Evolutionary conservation across 2,797 vertebrate species (phyloP).

Genomic region (Paedocypris micromegethes): DNA sequence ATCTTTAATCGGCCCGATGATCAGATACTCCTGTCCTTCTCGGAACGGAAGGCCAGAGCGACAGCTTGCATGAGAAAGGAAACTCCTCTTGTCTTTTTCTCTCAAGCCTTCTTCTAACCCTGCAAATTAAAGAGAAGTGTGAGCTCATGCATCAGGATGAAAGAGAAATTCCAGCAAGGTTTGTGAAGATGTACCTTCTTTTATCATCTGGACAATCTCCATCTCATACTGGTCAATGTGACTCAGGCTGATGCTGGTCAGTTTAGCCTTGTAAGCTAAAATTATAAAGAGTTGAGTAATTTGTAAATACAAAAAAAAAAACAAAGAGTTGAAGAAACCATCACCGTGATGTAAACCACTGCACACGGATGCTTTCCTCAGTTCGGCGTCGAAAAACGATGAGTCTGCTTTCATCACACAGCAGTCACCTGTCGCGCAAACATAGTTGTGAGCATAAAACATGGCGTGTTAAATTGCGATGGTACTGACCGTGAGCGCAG

Average conservation of each 20-base stretch:
- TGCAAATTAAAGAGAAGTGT: slow-evolving; percentile 27
- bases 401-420: slow-evolving; percentile 55
- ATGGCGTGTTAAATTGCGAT: neutral
- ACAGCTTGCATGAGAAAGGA: slow-evolving; percentile 66
- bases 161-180: too few species aligned
- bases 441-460: neutral
- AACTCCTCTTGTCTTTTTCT: slow-evolving; percentile 54
- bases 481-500: slow-evolving; percentile 63
- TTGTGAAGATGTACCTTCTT: slow-evolving; percentile 58
- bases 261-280: slow-evolving; percentile 61
- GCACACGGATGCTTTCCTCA: slow-evolving; percentile 55
- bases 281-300: slow-evolving; percentile 20
- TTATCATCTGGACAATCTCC: slow-evolving; percentile 64
- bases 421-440: slow-evolving; percentile 61
- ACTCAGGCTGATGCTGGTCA: slow-evolving; percentile 54
- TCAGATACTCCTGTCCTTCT: slow-evolving; percentile 61
- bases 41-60: slow-evolving; percentile 56
- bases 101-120: slow-evolving; percentile 58
- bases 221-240: slow-evolving; percentile 69
- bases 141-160: too few species aligned
- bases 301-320: neutral
- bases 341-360: slow-evolving; percentile 62
- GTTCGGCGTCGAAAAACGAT: slow-evolving; percentile 34
- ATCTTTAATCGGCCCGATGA: slow-evolving; percentile 63
- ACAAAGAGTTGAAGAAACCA: neutral